Base-by-base conservation (phyloP, 2,113 vertebrate genomes). In the Gulo gulo region DNA sequence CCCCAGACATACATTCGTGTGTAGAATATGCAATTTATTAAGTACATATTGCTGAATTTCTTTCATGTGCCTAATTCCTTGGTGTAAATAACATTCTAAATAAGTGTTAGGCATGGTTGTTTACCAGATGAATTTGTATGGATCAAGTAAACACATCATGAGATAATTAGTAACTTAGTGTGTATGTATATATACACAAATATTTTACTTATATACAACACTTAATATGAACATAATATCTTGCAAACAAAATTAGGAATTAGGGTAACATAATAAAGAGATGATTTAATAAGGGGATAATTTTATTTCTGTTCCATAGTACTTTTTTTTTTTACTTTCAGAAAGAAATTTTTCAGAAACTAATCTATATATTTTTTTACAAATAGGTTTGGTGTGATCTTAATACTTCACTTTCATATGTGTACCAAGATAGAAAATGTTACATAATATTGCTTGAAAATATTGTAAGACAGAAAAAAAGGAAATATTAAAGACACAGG, bases 111-210 rank as follows among this genome's bases (percentile, higher is more conserved):
- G 57, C 61, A 95, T 45, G 86, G 47, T 73, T 36, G 76, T n/a
- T 69, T 55, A 65, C 63, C 6, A 71, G 34, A 84, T 16, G 20
- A 5, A 78, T 47, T 88, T 82, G 26, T 91, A 8, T 93, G 21
- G 18, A 88, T 80, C 95, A 97, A 83, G 14, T 79, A 92, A 96
- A 87, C 50, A 96, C 26, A 74, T 34, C 21, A 85, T 61, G 21
- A 83, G 87, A 91, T 78, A 61, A 90, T 83, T 67, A 85, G 57
- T 79, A 39, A 91, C 50, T 18, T 84, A 52, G 8, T 59, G 24
- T 34, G 2, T 50, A 7, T 81, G 3, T 76, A 55, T 79, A 85
- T 2, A 76, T 24, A 67, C 2, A 65, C 18, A 55, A 1, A 61
- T 21, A 94, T 95, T 88, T 14, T 92, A 76, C 73, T 83, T 74